Evolutionary conservation across 2,888 invertebrate species (phyloP).

Genomic region (Cyaniris semiargus): DNA sequence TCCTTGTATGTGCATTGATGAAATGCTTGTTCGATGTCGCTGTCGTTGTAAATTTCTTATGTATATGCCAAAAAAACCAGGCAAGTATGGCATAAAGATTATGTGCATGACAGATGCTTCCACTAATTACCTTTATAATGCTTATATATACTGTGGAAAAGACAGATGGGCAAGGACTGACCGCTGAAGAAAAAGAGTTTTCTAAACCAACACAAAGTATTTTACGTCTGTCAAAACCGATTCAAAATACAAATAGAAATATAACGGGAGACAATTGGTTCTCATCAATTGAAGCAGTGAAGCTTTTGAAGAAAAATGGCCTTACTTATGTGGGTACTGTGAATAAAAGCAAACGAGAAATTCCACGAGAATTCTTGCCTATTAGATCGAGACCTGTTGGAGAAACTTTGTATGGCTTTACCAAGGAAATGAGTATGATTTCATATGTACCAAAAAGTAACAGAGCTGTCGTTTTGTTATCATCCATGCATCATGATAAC

Average conservation of each 20-base stretch:
- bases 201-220: neutral
- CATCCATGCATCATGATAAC: neutral
- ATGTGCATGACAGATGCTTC: neutral
- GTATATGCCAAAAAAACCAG: constrained; percentile 26
- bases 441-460: constrained; percentile 6
- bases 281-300: constrained; percentile 4
- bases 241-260: constrained; percentile 18
- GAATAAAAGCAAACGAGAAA: constrained; percentile 27
- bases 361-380: constrained; percentile 31
- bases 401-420: constrained; percentile 29
- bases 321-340: constrained; percentile 22
- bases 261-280: constrained; percentile 23
- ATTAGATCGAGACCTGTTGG: constrained; percentile 31
- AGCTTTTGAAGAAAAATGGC: neutral
- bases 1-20: constrained; percentile 16
- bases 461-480: neutral
- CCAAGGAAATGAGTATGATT: constrained; percentile 11
- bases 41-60: constrained; percentile 12
- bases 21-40: constrained; percentile 9
- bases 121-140: neutral
- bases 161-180: neutral
- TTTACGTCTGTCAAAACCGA: constrained; percentile 6
- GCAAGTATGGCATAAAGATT: constrained; percentile 8
- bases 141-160: constrained; percentile 23
- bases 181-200: neutral